phyloP scores from a whole-genome alignment of 37 sponge, comb jelly and placozoan species.

The Cladorhizidae sp. region DNA sequence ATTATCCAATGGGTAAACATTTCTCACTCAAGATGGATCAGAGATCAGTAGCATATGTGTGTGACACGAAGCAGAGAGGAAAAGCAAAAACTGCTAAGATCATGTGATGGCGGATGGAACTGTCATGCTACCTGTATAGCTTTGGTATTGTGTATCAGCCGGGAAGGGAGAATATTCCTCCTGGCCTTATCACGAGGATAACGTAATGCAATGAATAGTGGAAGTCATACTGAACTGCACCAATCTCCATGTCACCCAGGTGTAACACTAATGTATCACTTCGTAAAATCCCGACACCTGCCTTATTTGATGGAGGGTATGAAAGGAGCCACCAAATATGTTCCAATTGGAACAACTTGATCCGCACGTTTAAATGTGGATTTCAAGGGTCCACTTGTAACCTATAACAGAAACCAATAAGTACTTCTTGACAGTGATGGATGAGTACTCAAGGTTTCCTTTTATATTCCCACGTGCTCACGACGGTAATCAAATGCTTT shows the following conservation, averaged over 20 bases:
- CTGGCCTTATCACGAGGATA: neutral
- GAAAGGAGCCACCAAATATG: neutral
- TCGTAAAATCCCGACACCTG: constrained; percentile 1
- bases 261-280: constrained; percentile 14
- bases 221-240: neutral
- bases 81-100: constrained; percentile 17
- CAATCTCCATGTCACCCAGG: constrained; percentile 20
- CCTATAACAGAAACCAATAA: neutral
- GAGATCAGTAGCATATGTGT: constrained; percentile 17
- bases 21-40: constrained; percentile 16
- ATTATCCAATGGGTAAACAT: neutral
- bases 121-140: constrained; percentile 3
- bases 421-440: neutral
- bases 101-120: constrained; percentile 9
- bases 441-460: constrained; percentile 1
- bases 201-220: neutral
- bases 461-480: neutral
- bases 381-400: constrained; percentile 4
- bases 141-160: constrained; percentile 22
- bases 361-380: neutral
- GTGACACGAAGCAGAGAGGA: constrained; percentile 15
- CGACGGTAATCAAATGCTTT: neutral
- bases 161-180: constrained; percentile 8
- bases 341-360: neutral
- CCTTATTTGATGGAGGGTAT: constrained; percentile 11